phyloP scores from a whole-genome alignment of 2,113 vertebrate species.

The Steatornis caripensis region DNA sequence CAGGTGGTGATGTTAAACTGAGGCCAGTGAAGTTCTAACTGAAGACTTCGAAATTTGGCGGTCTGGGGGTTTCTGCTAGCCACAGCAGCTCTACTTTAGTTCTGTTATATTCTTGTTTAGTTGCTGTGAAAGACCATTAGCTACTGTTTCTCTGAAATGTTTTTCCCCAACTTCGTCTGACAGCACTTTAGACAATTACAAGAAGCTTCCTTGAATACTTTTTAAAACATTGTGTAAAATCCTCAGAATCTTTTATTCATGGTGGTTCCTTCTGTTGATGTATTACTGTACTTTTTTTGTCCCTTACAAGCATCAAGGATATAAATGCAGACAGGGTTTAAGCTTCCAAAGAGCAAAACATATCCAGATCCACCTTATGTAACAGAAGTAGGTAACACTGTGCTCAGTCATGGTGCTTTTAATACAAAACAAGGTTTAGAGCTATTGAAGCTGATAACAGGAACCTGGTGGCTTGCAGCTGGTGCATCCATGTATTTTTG shows the following conservation, averaged over 20 bases:
- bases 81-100: neutral
- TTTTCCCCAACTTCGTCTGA: neutral
- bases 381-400: neutral
- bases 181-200: neutral
- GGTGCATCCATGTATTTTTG: neutral
- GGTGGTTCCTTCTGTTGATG: neutral
- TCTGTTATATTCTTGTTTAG: neutral
- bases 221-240: neutral
- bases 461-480: neutral
- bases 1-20: neutral
- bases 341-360: neutral
- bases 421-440: neutral
- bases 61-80: neutral
- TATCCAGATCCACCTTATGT: fast-evolving
- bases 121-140: neutral
- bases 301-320: neutral
- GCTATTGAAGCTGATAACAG: neutral
- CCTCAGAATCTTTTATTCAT: neutral
- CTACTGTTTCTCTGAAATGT: neutral
- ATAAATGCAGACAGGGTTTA: neutral
- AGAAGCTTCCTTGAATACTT: neutral
- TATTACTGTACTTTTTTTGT: neutral
- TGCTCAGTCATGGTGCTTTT: neutral
- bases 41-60: neutral
- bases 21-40: neutral